Conservation (phyloP, 2,888 invertebrate species). For the Machimus atricapillus region DNA sequence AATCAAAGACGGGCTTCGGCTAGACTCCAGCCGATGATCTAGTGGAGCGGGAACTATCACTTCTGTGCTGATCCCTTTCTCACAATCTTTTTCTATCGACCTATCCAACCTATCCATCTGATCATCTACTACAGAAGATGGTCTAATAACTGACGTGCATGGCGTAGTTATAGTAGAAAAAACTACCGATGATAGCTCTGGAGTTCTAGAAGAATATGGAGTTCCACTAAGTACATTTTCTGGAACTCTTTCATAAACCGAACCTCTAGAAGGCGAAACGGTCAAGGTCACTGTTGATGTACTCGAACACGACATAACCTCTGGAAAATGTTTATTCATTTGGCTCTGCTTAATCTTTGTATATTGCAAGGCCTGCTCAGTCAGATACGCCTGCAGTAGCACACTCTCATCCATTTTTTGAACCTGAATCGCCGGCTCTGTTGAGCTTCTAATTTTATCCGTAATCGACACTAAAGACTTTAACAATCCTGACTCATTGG, state of each 20-base stretch:
- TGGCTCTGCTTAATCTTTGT: conserved; percentile 76
- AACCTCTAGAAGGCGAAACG: conserved; percentile 17
- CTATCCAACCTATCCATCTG: neutral
- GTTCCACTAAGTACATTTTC: neutral
- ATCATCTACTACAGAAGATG: neutral
- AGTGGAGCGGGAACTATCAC: neutral
- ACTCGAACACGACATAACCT: neutral
- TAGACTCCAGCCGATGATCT: neutral
- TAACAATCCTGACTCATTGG: conserved; percentile 57
- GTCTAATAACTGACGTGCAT: neutral
- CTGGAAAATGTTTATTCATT: conserved; percentile 51
- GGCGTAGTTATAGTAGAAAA: neutral
- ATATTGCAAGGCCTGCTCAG: conserved; percentile 74
- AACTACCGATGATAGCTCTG: neutral
- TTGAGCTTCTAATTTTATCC: conserved; percentile 56
- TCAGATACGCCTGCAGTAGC: conserved; percentile 75
- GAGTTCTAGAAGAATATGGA: neutral
- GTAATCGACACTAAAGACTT: conserved; percentile 60
- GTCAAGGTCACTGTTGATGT: conserved; percentile 21
- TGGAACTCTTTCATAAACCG: neutral
- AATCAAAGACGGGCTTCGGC: neutral
- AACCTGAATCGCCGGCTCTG: conserved; percentile 42
- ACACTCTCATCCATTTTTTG: conserved; percentile 66
- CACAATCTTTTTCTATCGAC: neutral
- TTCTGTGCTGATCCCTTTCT: neutral